These are phyloP conservation scores for Mus spicilegus DNA, from an alignment of 2,113 vertebrate genomes.

Conservation along the genomic window DNA sequence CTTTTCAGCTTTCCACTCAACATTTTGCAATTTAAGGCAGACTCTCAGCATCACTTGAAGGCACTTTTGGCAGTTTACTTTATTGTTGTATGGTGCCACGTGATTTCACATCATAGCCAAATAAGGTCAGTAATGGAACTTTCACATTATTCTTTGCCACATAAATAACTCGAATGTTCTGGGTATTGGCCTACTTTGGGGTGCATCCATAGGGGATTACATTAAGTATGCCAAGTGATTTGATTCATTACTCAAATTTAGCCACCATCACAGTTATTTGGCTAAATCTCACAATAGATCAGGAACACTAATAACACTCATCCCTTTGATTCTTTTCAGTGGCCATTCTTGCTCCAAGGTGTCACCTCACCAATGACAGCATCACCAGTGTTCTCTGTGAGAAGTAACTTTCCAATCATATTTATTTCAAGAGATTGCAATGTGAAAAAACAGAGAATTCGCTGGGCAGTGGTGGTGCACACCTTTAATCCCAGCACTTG, in stretches of 20 bases:
- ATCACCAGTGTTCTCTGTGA: background rate
- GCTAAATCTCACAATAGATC: background rate
- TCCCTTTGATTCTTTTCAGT: background rate
- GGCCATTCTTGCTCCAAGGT: background rate
- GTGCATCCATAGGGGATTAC: background rate
- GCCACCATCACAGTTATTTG: background rate
- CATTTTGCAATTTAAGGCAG: constrained; percentile 61
- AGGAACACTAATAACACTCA: background rate
- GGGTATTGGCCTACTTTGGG: background rate
- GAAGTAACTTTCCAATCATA: background rate
- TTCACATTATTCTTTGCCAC: constrained; percentile 20
- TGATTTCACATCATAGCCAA: constrained; percentile 67
- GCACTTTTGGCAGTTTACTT: constrained; percentile 63
- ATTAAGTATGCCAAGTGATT: background rate
- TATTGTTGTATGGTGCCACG: background rate
- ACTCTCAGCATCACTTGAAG: constrained; percentile 67
- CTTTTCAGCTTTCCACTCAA: constrained; percentile 76
- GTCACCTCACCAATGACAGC: background rate
- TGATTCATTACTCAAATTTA: constrained; percentile 5
- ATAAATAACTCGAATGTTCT: background rate
- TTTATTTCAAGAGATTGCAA: background rate
- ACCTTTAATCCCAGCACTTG: too few species aligned
- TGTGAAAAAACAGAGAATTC: background rate
- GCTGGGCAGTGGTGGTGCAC: too few species aligned
- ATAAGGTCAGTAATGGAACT: constrained; percentile 29